These are phyloP conservation scores for Zaprionus tsacasi DNA, from an alignment of 1,140 invertebrate species.

Conservation along the genomic window DNA sequence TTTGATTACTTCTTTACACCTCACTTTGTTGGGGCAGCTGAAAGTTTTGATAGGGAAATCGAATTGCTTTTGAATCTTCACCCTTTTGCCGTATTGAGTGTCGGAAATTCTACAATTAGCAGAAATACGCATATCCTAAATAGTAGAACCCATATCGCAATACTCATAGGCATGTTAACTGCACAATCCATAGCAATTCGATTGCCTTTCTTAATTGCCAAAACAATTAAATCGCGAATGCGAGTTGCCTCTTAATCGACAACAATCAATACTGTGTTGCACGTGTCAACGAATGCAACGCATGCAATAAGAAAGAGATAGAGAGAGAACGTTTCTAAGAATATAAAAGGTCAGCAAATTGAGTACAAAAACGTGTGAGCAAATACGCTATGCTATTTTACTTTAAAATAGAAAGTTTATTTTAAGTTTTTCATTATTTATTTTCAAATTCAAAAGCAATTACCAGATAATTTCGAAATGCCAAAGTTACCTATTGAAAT, in stretches of 20 bases:
- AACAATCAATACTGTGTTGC: constrained; percentile 12
- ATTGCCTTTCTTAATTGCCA: constrained; percentile 13
- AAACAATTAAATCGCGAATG: constrained; percentile 31
- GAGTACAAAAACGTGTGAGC: not conserved
- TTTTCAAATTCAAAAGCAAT: not conserved
- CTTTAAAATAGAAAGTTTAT: not conserved
- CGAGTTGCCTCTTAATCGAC: constrained; percentile 11
- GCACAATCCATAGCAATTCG: constrained; percentile 13
- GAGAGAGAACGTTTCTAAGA: not conserved
- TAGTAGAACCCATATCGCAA: constrained; percentile 11
- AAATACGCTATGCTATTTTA: not conserved
- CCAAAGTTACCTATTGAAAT: not conserved
- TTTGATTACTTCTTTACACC: not conserved
- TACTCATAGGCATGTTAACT: constrained; percentile 11
- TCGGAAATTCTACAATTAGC: not conserved
- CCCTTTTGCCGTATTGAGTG: not conserved
- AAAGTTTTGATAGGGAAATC: constrained; percentile 22
- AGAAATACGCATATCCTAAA: not conserved
- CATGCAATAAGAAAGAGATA: not conserved
- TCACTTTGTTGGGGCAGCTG: constrained; percentile 4
- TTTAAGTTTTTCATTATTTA: not conserved
- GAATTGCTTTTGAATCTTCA: constrained; percentile 6
- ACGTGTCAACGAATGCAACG: constrained; percentile 11
- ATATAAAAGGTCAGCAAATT: not conserved
- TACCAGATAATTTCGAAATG: not conserved